phyloP scores from a whole-genome alignment of 2,797 vertebrate species.

The Bradypodion ventrale region DNA sequence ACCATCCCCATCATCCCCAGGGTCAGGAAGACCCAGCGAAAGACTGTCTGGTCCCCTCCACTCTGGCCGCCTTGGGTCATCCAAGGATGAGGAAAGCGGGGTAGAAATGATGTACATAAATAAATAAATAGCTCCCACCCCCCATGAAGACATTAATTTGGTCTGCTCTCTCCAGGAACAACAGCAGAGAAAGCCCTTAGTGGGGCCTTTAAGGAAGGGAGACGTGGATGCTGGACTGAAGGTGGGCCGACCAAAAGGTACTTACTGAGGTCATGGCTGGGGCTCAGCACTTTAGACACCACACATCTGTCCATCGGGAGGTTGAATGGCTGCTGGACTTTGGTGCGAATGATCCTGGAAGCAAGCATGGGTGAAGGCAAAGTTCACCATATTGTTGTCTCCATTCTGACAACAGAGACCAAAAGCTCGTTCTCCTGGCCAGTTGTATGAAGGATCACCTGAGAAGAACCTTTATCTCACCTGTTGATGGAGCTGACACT shows the following conservation, averaged over 20 bases:
- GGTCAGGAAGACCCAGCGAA: too few species aligned
- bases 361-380: too few species aligned
- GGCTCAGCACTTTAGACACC: conserved; percentile 83
- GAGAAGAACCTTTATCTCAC: conserved; percentile 67
- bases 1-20: background rate
- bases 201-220: background rate
- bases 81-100: too few species aligned
- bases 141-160: too few species aligned
- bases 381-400: too few species aligned
- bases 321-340: conserved; percentile 92
- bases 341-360: conserved; percentile 92
- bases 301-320: conserved; percentile 84
- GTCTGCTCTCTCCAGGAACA: background rate
- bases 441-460: background rate
- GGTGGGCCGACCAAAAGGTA: conserved; percentile 21
- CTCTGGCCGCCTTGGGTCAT: too few species aligned
- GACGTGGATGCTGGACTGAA: too few species aligned
- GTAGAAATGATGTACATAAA: too few species aligned
- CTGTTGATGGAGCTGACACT: conserved; percentile 95
- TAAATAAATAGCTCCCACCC: too few species aligned
- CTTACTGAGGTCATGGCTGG: conserved; percentile 89
- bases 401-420: background rate
- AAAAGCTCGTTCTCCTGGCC: background rate
- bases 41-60: background rate
- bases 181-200: background rate